phyloP scores from a whole-genome alignment of 2,888 invertebrate species.

The Carterocephalus palaemon region DNA sequence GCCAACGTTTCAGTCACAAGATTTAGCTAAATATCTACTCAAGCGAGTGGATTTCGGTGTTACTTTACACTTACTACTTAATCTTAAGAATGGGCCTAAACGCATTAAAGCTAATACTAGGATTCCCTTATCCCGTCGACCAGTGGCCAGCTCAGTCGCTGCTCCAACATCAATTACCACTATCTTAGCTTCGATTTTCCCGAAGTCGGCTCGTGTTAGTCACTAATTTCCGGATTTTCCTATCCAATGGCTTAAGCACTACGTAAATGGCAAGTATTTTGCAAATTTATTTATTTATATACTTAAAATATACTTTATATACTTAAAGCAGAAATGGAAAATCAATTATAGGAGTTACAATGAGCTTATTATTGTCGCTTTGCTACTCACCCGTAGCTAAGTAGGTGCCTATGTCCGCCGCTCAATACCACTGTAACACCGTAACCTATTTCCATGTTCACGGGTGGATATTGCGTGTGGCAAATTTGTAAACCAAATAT shows the following conservation, averaged over 20 bases:
- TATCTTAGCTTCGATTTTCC: slow-evolving; percentile 14
- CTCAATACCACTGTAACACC: too few species aligned
- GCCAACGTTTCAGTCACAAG: too few species aligned
- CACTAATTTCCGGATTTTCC: slow-evolving; percentile 11
- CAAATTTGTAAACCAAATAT: too few species aligned
- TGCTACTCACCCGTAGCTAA: too few species aligned
- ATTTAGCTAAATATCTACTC: too few species aligned
- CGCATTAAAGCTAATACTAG: slow-evolving; percentile 55
- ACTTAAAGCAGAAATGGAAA: too few species aligned
- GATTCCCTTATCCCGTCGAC: slow-evolving; percentile 57
- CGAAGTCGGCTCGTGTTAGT: slow-evolving; percentile 11
- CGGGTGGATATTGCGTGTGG: too few species aligned
- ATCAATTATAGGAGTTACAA: too few species aligned
- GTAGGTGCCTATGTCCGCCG: too few species aligned
- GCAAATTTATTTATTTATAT: background rate
- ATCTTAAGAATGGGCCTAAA: slow-evolving; percentile 7
- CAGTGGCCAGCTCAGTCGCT: slow-evolving; percentile 48
- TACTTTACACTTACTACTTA: background rate
- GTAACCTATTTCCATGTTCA: too few species aligned
- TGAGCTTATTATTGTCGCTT: too few species aligned
- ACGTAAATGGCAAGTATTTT: background rate
- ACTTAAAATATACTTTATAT: too few species aligned
- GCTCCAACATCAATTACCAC: slow-evolving; percentile 62
- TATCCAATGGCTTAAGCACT: background rate
- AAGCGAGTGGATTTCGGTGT: background rate